Evolutionary conservation across 2,888 invertebrate genomes (phyloP).

Genomic region (Leptothorax acervorum): DNA sequence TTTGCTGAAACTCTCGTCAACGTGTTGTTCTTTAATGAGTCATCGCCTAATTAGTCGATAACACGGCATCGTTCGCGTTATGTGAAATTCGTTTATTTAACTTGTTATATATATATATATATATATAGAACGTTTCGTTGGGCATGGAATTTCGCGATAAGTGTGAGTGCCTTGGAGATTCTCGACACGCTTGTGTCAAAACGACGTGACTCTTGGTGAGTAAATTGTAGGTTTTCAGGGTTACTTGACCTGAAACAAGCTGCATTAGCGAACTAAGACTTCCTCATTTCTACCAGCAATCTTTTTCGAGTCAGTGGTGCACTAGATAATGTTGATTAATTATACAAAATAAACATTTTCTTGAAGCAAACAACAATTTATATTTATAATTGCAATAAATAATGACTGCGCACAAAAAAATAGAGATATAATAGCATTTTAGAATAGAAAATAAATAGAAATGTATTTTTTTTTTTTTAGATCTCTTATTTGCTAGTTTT

Average conservation of each 20-base stretch:
- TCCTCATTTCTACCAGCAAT: slow-evolving; percentile 34
- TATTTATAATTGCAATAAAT: slow-evolving; percentile 20
- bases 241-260: slow-evolving; percentile 55
- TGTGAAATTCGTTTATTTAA: slow-evolving; percentile 49
- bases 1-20: background rate
- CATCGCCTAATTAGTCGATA: slow-evolving; percentile 62
- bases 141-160: slow-evolving; percentile 32
- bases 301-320: slow-evolving; percentile 10
- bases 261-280: slow-evolving; percentile 43
- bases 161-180: slow-evolving; percentile 12
- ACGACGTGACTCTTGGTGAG: slow-evolving; percentile 49
- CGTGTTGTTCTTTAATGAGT: slow-evolving; percentile 27
- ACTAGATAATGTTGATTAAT: slow-evolving; percentile 41
- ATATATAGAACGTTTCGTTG: slow-evolving; percentile 41
- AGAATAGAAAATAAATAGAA: background rate
- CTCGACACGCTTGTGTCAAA: slow-evolving; percentile 46
- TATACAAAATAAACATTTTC: slow-evolving; percentile 17
- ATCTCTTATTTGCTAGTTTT: background rate
- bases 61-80: slow-evolving; percentile 25
- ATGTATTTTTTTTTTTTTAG: background rate
- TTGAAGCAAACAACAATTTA: background rate
- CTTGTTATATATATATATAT: slow-evolving; percentile 60
- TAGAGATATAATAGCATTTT: background rate
- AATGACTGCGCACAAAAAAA: background rate
- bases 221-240: slow-evolving; percentile 55